phyloP scores from a whole-genome alignment of 2,113 vertebrate species.

The Herpailurus yagouaroundi region DNA sequence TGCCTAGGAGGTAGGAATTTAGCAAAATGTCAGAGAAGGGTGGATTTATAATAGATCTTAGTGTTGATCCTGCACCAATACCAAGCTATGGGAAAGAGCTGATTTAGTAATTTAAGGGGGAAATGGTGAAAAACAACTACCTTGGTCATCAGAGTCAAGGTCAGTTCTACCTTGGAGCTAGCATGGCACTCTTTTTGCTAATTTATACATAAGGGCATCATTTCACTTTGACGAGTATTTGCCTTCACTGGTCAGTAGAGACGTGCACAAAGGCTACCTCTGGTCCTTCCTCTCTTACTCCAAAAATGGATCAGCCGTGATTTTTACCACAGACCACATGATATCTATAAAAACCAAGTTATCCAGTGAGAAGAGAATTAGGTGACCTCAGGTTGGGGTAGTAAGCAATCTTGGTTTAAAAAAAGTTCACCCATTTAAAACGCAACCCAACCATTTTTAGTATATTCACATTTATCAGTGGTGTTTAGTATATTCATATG shows the following conservation, averaged over 20 bases:
- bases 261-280: background rate
- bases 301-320: background rate
- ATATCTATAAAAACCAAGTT: conserved; percentile 29
- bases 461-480: background rate
- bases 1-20: background rate
- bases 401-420: background rate
- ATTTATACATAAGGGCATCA: conserved; percentile 9
- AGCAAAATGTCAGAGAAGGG: background rate
- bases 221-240: conserved; percentile 54
- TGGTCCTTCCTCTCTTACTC: background rate
- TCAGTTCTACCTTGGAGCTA: background rate
- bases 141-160: background rate
- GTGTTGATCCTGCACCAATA: background rate
- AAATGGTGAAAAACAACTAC: background rate
- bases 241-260: background rate
- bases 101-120: background rate
- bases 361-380: conserved; percentile 6
- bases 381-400: background rate
- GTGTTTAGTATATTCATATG: background rate
- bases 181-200: background rate
- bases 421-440: conserved; percentile 9
- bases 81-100: background rate
- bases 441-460: background rate
- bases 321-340: background rate
- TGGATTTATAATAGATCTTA: background rate